Percentiles rank a stretch among this genome's conserved stretches.
These are phyloP conservation scores for Leptopterna dolabrata DNA, from an alignment of 2,888 invertebrate species.

Conservation along the genomic window DNA sequence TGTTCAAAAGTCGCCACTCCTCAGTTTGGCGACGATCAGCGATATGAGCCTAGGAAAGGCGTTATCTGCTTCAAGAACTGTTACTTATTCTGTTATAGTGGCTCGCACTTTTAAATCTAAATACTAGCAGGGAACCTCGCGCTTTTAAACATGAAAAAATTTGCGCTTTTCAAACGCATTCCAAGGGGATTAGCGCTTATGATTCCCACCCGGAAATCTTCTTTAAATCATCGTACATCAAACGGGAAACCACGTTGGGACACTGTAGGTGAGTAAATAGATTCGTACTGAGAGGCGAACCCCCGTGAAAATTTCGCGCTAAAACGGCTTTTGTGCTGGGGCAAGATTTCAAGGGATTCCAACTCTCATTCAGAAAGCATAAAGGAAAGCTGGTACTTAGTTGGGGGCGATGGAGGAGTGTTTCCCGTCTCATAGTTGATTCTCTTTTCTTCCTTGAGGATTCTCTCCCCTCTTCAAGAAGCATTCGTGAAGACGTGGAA, in stretches of 20 bases:
- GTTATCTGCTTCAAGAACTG: no score
- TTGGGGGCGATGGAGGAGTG: neutral
- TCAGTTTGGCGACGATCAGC: no score
- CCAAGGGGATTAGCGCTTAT: no score
- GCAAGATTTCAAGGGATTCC: neutral
- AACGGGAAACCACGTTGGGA: neutral
- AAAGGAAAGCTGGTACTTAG: conserved; percentile 22
- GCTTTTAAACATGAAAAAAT: no score
- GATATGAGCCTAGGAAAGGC: no score
- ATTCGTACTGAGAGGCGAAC: neutral
- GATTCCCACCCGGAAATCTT: no score
- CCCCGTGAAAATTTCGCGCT: neutral
- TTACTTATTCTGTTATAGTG: no score
- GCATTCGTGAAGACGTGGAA: neutral
- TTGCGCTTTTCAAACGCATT: no score
- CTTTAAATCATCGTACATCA: neutral
- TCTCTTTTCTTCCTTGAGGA: conserved; percentile 37
- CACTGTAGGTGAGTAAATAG: neutral
- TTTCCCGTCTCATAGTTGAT: conserved; percentile 25
- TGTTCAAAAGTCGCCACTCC: no score
- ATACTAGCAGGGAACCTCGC: no score
- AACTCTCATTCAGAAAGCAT: conserved; percentile 37
- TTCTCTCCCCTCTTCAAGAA: conserved; percentile 5
- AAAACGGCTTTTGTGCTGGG: neutral
- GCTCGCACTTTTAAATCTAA: no score